Percentiles rank a stretch among this genome's conserved stretches.
Conservation (phyloP, 2,797 vertebrate species). For the Pitangus sulphuratus region DNA sequence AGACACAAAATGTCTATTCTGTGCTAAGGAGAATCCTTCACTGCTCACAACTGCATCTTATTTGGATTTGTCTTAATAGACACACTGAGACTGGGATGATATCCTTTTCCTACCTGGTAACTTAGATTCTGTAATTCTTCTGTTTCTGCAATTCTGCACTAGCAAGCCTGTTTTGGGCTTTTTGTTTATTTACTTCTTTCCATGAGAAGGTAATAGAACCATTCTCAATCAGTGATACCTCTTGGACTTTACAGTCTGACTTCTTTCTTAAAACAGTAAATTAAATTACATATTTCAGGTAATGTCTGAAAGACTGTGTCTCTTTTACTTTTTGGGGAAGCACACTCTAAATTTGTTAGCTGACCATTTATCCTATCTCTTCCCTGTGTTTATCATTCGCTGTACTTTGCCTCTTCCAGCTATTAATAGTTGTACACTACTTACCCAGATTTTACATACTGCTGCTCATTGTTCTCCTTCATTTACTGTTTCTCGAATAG, state of each 20-base stretch:
- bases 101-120: not conserved
- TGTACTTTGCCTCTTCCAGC: not conserved
- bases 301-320: not conserved
- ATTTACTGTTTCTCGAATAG: not conserved
- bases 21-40: not conserved
- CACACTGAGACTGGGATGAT: not conserved
- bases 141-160: not conserved
- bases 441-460: not conserved
- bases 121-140: not conserved
- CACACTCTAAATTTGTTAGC: not conserved
- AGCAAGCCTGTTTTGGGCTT: not conserved
- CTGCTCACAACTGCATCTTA: not conserved
- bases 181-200: not conserved
- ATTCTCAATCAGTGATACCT: not conserved
- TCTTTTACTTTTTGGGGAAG: rapidly evolving
- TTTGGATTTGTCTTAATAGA: not conserved
- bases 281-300: not conserved
- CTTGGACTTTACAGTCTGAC: not conserved
- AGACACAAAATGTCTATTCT: not conserved
- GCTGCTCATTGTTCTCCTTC: not conserved
- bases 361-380: not conserved
- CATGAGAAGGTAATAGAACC: not conserved
- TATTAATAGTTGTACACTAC: not conserved
- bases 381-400: not conserved
- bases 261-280: not conserved